phyloP scores from a whole-genome alignment of 2,888 invertebrate genomes.

The Ornithoptera priamus region DNA sequence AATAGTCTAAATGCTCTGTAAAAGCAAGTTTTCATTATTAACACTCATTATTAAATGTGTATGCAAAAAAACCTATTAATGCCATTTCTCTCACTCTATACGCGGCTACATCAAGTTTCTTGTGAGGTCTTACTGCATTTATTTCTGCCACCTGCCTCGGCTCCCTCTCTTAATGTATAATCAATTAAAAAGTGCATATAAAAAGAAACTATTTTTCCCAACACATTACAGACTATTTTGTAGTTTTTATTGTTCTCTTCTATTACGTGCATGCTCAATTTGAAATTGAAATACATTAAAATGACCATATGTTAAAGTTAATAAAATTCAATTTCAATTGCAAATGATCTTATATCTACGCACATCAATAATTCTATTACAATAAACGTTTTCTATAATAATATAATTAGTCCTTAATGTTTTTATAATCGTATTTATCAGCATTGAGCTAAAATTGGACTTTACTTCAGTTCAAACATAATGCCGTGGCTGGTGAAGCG shows the following conservation, averaged over 20 bases:
- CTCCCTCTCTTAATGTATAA: slow-evolving; percentile 42
- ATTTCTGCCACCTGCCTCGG: slow-evolving; percentile 44
- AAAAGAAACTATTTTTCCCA: slow-evolving; percentile 37
- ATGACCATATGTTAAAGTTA: neutral
- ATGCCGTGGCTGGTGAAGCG: no score
- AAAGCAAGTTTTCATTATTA: slow-evolving; percentile 19
- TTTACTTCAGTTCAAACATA: no score
- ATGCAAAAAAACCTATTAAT: slow-evolving; percentile 36
- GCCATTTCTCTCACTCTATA: slow-evolving; percentile 35
- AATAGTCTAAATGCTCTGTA: slow-evolving; percentile 17
- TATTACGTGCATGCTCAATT: slow-evolving; percentile 15
- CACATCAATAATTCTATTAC: neutral
- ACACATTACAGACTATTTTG: slow-evolving; percentile 21
- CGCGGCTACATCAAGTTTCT: slow-evolving; percentile 41
- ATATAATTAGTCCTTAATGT: neutral
- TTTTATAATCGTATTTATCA: neutral
- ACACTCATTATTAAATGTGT: slow-evolving; percentile 28
- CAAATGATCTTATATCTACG: neutral
- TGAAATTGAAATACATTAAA: slow-evolving; percentile 17
- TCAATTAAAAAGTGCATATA: slow-evolving; percentile 39
- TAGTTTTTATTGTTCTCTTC: slow-evolving; percentile 26
- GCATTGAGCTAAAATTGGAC: no score
- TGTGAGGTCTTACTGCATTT: slow-evolving; percentile 38
- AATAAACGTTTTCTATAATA: neutral
- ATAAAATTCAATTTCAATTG: neutral